Evolutionary conservation across 2,888 invertebrate genomes (phyloP), one percentile per base, ranked within the genome.

Genomic region (Harpalus rufipes): DNA sequence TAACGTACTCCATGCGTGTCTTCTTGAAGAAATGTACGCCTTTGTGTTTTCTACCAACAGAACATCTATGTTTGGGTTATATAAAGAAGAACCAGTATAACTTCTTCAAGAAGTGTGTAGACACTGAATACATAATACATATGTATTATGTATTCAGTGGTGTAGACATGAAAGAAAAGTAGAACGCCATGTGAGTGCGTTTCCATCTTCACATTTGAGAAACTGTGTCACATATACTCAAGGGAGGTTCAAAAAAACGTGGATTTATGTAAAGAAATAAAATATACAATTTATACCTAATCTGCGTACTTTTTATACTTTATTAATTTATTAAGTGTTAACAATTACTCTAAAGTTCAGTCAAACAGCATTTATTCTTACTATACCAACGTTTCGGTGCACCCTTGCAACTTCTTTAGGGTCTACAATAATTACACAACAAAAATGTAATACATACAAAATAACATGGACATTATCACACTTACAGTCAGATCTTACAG

Each of bases 161-260:
- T 51, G 10, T 32, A 5, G 44, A 14, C 14, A 68, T 12, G 7
- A 7, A 32, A 25, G n/a, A 39, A 68, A n/a, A 39, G 8, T 7
- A n/a, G 39, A n/a, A 32, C 68, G 32, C 68, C 68, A 25, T 0
- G 0, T 1, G 5, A n/a, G 39, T 14, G 7, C 1, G 68, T 41
- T 68, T 68, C 68, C 68, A 68, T 32, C 68, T 14, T 68, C 6
- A 68, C 68, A 39, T 6, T 14, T 59, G 68, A n/a, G 68, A 68
- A 39, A 39, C 10, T 7, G 12, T 0, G 14, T 39, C 68, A 68
- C 68, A 68, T 68, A 68, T 68, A 39, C 10, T 12, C 39, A 39
- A n/a, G 68, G 44, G 10, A 14, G 14, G 16, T 32, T 32, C 5
- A 14, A 59, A 59, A 10, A 59, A 5, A 59, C 16, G n/a, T 14